Percentiles rank a stretch among this genome's conserved stretches.
These are phyloP conservation scores for Xiphorhynchus elegans DNA, from an alignment of 2,113 vertebrate genomes.

Conservation along the genomic window DNA sequence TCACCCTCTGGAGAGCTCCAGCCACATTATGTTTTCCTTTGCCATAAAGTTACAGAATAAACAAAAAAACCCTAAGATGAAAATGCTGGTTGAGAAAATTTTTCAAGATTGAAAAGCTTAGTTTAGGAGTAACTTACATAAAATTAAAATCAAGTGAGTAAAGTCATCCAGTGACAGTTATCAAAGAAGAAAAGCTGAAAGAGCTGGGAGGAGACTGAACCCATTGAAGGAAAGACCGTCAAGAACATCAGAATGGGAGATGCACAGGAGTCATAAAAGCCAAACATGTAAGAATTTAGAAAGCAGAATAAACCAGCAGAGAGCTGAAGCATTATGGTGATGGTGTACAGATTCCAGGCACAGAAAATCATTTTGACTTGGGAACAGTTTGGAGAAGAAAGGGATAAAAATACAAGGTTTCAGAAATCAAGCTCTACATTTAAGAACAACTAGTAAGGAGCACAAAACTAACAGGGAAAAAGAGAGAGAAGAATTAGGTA, in stretches of 20 bases:
- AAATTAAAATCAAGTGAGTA: neutral
- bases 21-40: neutral
- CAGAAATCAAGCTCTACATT: neutral
- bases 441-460: neutral
- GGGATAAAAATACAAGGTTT: neutral
- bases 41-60: neutral
- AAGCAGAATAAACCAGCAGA: neutral
- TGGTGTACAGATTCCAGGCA: neutral
- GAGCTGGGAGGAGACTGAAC: neutral
- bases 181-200: neutral
- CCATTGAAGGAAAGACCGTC: neutral
- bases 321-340: neutral
- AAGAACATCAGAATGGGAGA: neutral
- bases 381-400: neutral
- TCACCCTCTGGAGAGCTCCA: neutral
- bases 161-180: neutral
- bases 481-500: neutral
- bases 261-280: neutral
- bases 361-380: neutral
- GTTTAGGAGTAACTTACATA: neutral
- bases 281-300: neutral
- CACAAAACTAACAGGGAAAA: neutral
- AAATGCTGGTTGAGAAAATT: neutral
- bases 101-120: neutral
- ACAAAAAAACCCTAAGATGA: neutral